A percentile compares a stretch with the other conserved stretches of the same genome.
Conservation (phyloP, 2,113 vertebrate species). For the Varanus komodoensis region DNA sequence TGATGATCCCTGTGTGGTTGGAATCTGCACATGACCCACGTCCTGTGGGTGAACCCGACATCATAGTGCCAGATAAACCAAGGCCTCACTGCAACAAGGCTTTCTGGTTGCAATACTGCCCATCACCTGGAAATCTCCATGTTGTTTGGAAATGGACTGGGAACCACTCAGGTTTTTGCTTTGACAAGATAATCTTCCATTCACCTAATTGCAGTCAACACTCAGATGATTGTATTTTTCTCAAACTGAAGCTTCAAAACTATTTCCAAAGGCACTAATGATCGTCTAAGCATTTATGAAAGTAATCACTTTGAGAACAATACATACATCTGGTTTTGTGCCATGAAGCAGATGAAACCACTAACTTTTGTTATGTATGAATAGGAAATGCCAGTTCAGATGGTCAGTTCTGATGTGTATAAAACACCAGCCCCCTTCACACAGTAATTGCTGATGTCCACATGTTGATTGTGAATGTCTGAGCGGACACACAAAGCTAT, state of each 20-base stretch:
- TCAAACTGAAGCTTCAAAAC: neutral
- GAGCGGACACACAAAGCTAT: neutral
- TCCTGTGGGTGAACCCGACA: too few species aligned
- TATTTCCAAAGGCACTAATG: neutral
- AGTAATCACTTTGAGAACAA: neutral
- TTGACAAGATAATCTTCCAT: neutral
- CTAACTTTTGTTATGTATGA: neutral
- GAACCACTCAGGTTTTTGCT: neutral
- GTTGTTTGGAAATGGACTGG: neutral
- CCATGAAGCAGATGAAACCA: neutral
- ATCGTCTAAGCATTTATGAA: neutral
- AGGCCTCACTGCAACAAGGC: too few species aligned
- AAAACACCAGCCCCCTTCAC: neutral
- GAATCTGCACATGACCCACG: too few species aligned
- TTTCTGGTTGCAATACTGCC: too few species aligned
- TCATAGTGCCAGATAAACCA: too few species aligned
- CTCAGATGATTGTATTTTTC: neutral
- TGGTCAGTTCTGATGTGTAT: neutral
- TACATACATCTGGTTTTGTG: neutral
- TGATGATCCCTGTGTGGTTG: too few species aligned
- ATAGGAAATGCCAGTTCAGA: neutral
- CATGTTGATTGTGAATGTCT: neutral
- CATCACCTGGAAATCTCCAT: neutral
- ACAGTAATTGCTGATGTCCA: neutral
- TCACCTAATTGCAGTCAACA: neutral